phyloP scores from a whole-genome alignment of 2,888 invertebrate genomes.

The Tenthredo mesomela region DNA sequence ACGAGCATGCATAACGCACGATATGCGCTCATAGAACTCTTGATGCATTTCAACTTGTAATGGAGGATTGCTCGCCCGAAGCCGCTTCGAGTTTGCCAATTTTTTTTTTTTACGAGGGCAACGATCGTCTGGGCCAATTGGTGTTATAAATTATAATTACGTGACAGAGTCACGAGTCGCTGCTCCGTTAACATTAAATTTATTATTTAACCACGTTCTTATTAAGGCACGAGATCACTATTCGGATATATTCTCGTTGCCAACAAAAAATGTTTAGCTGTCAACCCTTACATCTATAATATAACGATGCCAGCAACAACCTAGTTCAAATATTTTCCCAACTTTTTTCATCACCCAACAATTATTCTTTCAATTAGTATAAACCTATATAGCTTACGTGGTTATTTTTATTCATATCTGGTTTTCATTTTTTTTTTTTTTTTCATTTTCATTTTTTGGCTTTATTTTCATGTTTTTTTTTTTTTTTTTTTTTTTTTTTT shows the following conservation, averaged over 20 bases:
- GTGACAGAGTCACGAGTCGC: constrained; percentile 32
- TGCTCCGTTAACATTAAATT: constrained; percentile 27
- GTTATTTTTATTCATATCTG: neutral
- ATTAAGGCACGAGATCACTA: neutral
- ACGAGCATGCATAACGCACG: constrained; percentile 7
- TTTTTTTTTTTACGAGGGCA: neutral
- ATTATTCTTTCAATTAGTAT: neutral
- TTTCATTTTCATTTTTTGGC: too few species aligned
- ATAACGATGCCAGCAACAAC: too few species aligned
- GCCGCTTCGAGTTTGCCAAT: constrained; percentile 38
- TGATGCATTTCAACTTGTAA: constrained; percentile 22
- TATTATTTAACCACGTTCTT: neutral
- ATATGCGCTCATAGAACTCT: neutral
- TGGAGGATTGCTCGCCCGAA: neutral
- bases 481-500: neutral
- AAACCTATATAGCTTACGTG: neutral
- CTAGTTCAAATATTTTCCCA: neutral
- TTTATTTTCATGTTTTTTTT: neutral
- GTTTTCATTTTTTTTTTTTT: neutral
- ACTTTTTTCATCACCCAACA: neutral
- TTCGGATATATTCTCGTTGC: neutral
- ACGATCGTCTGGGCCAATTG: constrained; percentile 34
- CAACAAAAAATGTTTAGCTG: neutral
- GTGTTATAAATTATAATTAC: constrained; percentile 41
- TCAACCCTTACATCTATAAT: neutral